Percentiles rank a stretch among this genome's conserved stretches.
Evolutionary conservation across 1,140 invertebrate species (phyloP).

Genomic region (Geopemphigus sp.): DNA sequence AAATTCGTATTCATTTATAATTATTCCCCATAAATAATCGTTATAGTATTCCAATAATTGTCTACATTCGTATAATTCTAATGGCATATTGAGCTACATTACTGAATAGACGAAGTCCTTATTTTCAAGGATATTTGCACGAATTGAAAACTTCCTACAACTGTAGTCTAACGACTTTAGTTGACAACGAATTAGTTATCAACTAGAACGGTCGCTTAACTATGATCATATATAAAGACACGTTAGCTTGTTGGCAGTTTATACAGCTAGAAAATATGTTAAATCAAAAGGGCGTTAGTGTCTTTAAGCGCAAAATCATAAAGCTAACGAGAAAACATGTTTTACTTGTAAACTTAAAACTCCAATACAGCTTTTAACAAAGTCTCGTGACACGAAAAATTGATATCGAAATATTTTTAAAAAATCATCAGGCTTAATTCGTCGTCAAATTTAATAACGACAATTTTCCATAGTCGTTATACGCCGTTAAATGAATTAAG

Average conservation of each 20-base stretch:
- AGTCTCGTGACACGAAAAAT: too few species aligned
- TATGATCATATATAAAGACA: background rate
- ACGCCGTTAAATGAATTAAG: too few species aligned
- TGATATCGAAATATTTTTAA: too few species aligned
- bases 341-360: background rate
- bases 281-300: background rate
- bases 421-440: too few species aligned
- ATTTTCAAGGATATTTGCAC: background rate
- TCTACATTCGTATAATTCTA: background rate
- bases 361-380: too few species aligned
- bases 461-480: too few species aligned
- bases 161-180: background rate
- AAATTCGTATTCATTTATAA: too few species aligned
- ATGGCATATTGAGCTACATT: background rate
- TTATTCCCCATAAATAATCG: too few species aligned
- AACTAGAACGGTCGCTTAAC: background rate
- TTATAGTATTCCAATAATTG: background rate
- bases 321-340: background rate
- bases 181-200: background rate
- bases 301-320: background rate
- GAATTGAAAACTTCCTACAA: background rate
- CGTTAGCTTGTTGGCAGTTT: background rate
- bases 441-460: too few species aligned
- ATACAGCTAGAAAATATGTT: background rate
- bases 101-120: background rate